Percentiles rank a stretch among this genome's conserved stretches.
Conservation (phyloP, 2,888 invertebrate genomes). For the Acrobasis consociella region DNA sequence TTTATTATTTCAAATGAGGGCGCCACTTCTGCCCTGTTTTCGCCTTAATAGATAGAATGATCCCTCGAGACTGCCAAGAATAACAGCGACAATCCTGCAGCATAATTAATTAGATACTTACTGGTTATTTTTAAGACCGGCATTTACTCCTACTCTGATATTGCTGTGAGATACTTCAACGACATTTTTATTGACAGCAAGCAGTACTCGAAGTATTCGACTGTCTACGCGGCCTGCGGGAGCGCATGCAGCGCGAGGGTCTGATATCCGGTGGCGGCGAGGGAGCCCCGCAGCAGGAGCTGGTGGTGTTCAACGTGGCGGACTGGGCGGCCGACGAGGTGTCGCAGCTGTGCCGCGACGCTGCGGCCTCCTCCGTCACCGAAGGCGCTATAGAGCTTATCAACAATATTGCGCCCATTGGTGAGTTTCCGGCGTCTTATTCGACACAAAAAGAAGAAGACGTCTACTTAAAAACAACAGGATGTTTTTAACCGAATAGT, state of each 20-base stretch:
- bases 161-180: background rate
- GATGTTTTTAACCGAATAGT: too few species aligned
- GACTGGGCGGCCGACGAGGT: conserved; percentile 72
- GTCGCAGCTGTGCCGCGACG: conserved; percentile 61
- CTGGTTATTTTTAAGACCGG: too few species aligned
- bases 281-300: conserved; percentile 51
- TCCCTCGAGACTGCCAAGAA: too few species aligned
- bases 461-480: too few species aligned
- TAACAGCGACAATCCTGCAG: too few species aligned
- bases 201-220: conserved; percentile 63
- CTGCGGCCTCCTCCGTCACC: conserved; percentile 43
- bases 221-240: conserved; percentile 52
- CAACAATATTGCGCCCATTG: conserved; percentile 50
- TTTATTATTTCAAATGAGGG: too few species aligned
- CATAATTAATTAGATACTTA: too few species aligned
- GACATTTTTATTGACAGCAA: conserved; percentile 52
- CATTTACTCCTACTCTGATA: too few species aligned
- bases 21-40: too few species aligned
- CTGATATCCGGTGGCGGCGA: conserved; percentile 49
- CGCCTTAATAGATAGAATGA: too few species aligned
- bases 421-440: conserved; percentile 38
- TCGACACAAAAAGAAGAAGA: conserved; percentile 2
- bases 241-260: conserved; percentile 62
- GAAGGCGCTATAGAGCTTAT: conserved; percentile 57
- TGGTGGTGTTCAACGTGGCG: conserved; percentile 69